A percentile compares a stretch with the other conserved stretches of the same genome.
Conservation (phyloP, 2,888 invertebrate genomes). For the Heterodera filipjevi region DNA sequence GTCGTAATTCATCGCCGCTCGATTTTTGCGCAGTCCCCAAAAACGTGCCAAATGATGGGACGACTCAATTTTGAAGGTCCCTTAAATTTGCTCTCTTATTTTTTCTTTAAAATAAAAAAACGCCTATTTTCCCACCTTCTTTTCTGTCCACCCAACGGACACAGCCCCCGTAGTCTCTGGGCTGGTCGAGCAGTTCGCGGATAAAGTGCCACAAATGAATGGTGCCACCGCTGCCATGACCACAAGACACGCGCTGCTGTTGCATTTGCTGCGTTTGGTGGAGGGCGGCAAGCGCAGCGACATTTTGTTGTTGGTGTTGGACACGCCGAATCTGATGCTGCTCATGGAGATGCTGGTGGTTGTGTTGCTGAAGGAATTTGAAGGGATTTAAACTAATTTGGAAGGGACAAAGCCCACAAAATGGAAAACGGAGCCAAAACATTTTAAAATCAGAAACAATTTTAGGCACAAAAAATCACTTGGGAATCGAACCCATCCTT, state of each 20-base stretch:
- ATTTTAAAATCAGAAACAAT: too few species aligned
- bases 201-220: constrained; percentile 99
- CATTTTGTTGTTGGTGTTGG: neutral
- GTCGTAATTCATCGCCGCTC: constrained; percentile 99
- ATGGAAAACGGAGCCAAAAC: too few species aligned
- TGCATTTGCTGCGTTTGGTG: neutral
- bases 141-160: constrained; percentile 94
- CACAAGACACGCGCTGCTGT: neutral
- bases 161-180: constrained; percentile 86
- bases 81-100: constrained; percentile 49
- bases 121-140: constrained; percentile 71
- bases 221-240: constrained; percentile 51
- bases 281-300: too few species aligned
- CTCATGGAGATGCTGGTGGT: neutral
- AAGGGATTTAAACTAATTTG: neutral
- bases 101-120: constrained; percentile 5
- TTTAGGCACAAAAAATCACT: too few species aligned
- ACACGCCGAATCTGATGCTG: constrained; percentile 5
- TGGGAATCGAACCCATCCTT: too few species aligned
- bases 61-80: constrained; percentile 95
- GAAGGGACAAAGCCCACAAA: too few species aligned
- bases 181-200: constrained; percentile 87
- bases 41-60: constrained; percentile 93
- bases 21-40: constrained; percentile 96
- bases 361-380: constrained; percentile 7